phyloP scores from a whole-genome alignment of 1,140 invertebrate species.

The Delia radicum region DNA sequence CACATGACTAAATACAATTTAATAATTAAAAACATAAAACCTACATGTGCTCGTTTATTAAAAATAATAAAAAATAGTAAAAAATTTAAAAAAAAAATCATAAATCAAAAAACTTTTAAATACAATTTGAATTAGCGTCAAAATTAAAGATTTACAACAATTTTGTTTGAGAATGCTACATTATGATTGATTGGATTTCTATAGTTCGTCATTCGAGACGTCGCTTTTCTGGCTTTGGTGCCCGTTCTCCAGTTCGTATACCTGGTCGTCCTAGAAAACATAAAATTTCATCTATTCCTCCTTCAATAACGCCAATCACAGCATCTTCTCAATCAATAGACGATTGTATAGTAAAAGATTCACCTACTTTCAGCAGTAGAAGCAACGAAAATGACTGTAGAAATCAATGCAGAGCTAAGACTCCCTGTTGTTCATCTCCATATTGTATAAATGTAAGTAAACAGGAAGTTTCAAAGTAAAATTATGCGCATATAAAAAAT shows the following conservation, averaged over 20 bases:
- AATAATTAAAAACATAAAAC: neutral
- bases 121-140: neutral
- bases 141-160: neutral
- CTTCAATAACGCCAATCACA: constrained; percentile 1
- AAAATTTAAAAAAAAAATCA: neutral
- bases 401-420: neutral
- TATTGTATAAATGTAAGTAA: neutral
- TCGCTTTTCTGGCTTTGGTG: constrained; percentile 70
- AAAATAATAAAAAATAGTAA: neutral
- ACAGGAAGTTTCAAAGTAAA: neutral
- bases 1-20: neutral
- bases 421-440: neutral
- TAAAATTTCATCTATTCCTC: constrained; percentile 32
- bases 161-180: neutral
- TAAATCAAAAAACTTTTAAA: neutral
- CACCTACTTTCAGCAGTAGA: neutral
- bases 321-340: neutral
- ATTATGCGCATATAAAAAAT: no score
- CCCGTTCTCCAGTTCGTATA: constrained; percentile 64
- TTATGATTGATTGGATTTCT: constrained; percentile 79
- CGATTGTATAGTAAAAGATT: neutral
- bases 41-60: neutral
- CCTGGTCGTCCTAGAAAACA: constrained; percentile 59
- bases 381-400: constrained; percentile 19
- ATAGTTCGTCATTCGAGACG: constrained; percentile 71